These are phyloP conservation scores for Onychorhynchus coronatus DNA, from an alignment of 2,113 vertebrate genomes.

Conservation along the genomic window DNA sequence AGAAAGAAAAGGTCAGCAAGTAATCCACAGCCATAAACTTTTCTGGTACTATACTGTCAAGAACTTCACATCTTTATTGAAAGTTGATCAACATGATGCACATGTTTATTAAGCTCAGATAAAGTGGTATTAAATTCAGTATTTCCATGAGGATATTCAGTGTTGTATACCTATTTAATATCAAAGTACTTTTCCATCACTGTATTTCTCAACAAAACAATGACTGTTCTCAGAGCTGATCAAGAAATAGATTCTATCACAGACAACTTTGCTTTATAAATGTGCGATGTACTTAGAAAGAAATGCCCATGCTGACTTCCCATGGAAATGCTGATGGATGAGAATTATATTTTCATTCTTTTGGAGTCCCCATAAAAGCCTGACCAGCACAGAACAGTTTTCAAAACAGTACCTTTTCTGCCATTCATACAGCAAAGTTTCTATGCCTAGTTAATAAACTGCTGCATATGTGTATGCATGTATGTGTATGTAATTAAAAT, in stretches of 20 bases:
- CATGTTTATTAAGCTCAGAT: neutral
- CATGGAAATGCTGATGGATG: neutral
- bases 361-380: neutral
- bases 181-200: neutral
- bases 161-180: neutral
- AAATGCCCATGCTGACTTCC: neutral
- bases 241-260: neutral
- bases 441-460: neutral
- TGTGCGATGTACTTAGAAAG: neutral
- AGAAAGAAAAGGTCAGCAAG: constrained; percentile 37
- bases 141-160: neutral
- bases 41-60: neutral
- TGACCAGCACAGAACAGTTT: neutral
- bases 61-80: neutral
- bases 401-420: neutral
- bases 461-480: neutral
- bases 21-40: constrained; percentile 42
- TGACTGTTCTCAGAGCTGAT: neutral
- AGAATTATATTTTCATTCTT: neutral
- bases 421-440: neutral
- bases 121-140: neutral
- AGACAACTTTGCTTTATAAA: neutral
- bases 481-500: neutral
- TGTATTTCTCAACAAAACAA: neutral
- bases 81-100: neutral